Evolutionary conservation across 2,888 invertebrate species (phyloP), one percentile per base, ranked within the genome.

Genomic region (Eilema caniola): DNA sequence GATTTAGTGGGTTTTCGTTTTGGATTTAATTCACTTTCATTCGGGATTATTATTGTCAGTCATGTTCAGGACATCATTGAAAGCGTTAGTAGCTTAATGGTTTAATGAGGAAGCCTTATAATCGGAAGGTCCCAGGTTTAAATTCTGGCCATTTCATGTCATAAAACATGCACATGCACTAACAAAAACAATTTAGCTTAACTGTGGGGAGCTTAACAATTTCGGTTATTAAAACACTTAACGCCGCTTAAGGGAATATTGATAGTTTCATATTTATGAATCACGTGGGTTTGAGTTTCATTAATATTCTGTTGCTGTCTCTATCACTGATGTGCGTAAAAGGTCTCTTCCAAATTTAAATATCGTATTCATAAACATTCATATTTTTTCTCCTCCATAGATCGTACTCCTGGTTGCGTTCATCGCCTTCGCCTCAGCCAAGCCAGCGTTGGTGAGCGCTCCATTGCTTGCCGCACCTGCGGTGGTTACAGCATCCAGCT

Each of bases 401-500:
- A 83, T 93, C 67, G 86, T 91, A 65, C 74, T 92, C 77, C 69
- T 95, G 33, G 92, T 90, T 28, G 93, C 93, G 76, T 85, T 94
- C 62, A 85, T 93, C 79, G 92, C 93, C 74, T 78, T 94, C 70
- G 86, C 89, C 4, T 86, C 87, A 16, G 94, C 94, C 65, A 94
- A 94, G 79, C 94, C 93, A 0, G 80, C 86, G 3, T 75, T 93
- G 11, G 82, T 92, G 16, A 90, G 90, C 73, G 90, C 91, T 5
- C 91, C 92, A 0, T 67, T 92, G 12, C 84, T 93, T 1, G 95
- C 92, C 2, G 92, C 90, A 2, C 93, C 95, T 1, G 93, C 94
- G 1, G 90, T 96, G 16, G 96, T 96, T 71, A 97, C 97, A 0
- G 96, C 97, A 5, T 95, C 96, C 83, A 97, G 97, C 90, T 96